A percentile compares a stretch with the other conserved stretches of the same genome.
Conservation (phyloP, 2,888 invertebrate species). For the Sarcophaga caerulescens region DNA sequence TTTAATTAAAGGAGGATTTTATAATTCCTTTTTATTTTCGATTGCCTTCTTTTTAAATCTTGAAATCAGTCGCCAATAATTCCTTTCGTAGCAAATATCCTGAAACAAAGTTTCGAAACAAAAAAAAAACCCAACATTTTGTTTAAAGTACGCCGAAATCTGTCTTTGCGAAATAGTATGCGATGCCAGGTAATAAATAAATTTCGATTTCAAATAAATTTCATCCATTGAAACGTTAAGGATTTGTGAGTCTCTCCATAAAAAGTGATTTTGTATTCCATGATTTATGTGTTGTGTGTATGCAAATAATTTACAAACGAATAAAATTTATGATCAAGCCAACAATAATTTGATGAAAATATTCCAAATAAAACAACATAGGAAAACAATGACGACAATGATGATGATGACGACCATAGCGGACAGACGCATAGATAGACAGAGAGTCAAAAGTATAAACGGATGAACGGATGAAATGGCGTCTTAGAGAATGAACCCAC, state of each 20-base stretch:
- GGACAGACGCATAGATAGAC: neutral
- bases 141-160: neutral
- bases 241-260: neutral
- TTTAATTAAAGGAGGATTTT: too few relatives aligned
- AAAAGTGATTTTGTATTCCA: conserved; percentile 19
- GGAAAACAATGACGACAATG: conserved; percentile 27
- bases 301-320: conserved; percentile 55
- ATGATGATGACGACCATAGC: neutral
- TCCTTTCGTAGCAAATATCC: too few relatives aligned
- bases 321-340: conserved; percentile 54
- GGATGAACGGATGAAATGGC: conserved; percentile 6
- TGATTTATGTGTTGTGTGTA: conserved; percentile 52
- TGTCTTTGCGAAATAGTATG: neutral
- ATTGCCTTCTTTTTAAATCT: too few relatives aligned
- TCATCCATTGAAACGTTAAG: conserved; percentile 14
- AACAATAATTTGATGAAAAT: conserved; percentile 43
- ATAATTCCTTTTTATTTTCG: too few relatives aligned
- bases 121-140: too few relatives aligned
- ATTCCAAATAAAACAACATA: neutral
- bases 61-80: too few relatives aligned
- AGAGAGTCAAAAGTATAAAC: neutral
- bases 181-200: conserved; percentile 5
- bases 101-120: too few relatives aligned
- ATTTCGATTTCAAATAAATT: conserved; percentile 20
- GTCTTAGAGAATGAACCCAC: neutral